Base-by-base conservation (phyloP, 1,140 invertebrate genomes). In the Epicauta chinensis region DNA sequence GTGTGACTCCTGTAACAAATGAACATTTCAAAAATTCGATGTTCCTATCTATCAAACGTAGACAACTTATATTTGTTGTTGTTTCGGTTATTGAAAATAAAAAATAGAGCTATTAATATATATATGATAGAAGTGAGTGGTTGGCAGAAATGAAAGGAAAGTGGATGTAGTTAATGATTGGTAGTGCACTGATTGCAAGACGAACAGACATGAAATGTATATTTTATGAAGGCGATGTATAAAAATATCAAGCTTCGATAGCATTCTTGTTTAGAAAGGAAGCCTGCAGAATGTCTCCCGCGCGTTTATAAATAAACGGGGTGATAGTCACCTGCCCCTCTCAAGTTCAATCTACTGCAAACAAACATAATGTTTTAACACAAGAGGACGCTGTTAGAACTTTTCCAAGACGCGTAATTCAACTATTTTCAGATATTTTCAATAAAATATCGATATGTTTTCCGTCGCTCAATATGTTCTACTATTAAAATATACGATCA, bases 1-100 rank as follows among this genome's bases (percentile, higher is more conserved):
- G 85, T 86, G 69, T 81, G 79, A 66, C 71, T 83, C 78, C 82
- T 84, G 72, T 1, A 71, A 70, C 40, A 58, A 61, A 43, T 17
- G 14, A n/a, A 40, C 10, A 16, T 23, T n/a, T 39, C 37, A 39
- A 39, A 39, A 39, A 16, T 3, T 17, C 1, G 23, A n/a, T 23
- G 7, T 23, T 23, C 23, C 4, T 5, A 5, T 23, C 7, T 5
- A 7, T 23, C 7, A 23, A 23, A 7, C 23, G 2, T 23, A 23
- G 7, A 23, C 7, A 23, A n/a, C n/a, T n/a, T n/a, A n/a, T n/a
- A n/a, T n/a, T n/a, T n/a, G n/a, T n/a, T n/a, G n/a, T n/a, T n/a
- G n/a, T n/a, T n/a, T n/a, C n/a, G n/a, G n/a, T n/a, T n/a, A n/a
- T n/a, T n/a, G n/a, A n/a, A n/a, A n/a, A n/a, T n/a, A n/a, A n/a